A percentile compares a stretch with the other conserved stretches of the same genome.
Evolutionary conservation across 2,888 invertebrate genomes (phyloP).

Genomic region (Drosophila putrida): DNA sequence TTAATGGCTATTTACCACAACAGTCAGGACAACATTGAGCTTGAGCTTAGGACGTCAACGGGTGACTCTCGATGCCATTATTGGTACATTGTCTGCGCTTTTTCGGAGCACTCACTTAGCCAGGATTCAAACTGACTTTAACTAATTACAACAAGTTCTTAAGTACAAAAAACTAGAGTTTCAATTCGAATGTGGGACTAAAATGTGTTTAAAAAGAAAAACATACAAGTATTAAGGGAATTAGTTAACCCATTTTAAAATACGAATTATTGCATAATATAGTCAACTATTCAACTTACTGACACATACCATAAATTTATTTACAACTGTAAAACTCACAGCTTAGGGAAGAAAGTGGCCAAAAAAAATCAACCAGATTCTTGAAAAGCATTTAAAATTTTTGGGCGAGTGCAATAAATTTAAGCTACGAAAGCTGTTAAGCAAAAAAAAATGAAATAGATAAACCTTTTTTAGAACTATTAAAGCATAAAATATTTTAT

Average conservation of each 20-base stretch:
- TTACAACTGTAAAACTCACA: background rate
- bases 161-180: background rate
- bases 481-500: background rate
- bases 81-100: conserved; percentile 48
- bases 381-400: no score
- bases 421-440: background rate
- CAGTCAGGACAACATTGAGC: conserved; percentile 4
- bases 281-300: background rate
- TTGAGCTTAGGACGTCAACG: conserved; percentile 13
- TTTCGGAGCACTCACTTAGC: conserved; percentile 18
- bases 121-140: background rate
- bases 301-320: background rate
- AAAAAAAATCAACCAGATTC: no score
- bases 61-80: conserved; percentile 47
- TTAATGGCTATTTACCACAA: conserved; percentile 43
- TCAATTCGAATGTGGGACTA: background rate
- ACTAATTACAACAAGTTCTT: conserved; percentile 40
- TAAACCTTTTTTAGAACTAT: background rate
- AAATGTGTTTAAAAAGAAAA: background rate
- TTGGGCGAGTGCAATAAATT: background rate
- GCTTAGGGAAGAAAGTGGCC: no score
- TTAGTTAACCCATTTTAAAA: no score
- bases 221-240: no score
- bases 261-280: no score
- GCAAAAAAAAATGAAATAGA: background rate